Base-by-base conservation (phyloP, 2,888 invertebrate species). In the Scaptomyza tumidula region DNA sequence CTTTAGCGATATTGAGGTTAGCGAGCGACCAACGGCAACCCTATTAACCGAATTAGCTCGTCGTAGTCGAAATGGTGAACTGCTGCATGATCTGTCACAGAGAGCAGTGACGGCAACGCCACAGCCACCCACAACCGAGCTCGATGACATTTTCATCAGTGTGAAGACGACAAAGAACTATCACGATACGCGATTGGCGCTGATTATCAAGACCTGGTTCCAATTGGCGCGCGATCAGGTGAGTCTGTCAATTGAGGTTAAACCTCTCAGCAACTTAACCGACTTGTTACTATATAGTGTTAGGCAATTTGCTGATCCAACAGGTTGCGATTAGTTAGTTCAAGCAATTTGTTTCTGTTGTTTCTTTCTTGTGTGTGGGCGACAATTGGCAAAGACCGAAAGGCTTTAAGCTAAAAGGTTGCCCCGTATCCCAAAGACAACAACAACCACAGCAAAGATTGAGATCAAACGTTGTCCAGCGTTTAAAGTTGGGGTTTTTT, bases 131-230 rank as follows among this genome's bases (percentile, higher is more conserved):
- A 94, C 95, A 75, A 95, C 96, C 78, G 94, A 94, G 82, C 93
- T 97, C 85, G 94, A 96, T 93, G 98, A 98, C 93, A 94, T 98
- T 89, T 98, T 98, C 93, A 97, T 98, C 92, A 97, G 97, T 93
- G 98, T 99, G 60, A 99, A 99, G 93, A 98, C 98, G 72, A 97
- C 98, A 61, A 95, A 95, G 91, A 95, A 95, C 93, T 98, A 97
- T 93, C 98, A 98, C 92, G 93, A 94, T 78, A 95, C 95, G 55
- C 94, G 99, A 86, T 92, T 99, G 89, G 96, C 96, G 58, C 94
- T 97, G 75, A 96, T 99, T 89, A 94, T 98, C 91, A 96, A 96
- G 93, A 99, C 99, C 69, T 99, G 99, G 99, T 98, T 98, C 92
- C 96, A 96, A 92, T 93, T 98, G 90, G 98, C 98, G 55, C 96